Conservation (phyloP, 2,888 invertebrate genomes). For the Eledona agricola region DNA sequence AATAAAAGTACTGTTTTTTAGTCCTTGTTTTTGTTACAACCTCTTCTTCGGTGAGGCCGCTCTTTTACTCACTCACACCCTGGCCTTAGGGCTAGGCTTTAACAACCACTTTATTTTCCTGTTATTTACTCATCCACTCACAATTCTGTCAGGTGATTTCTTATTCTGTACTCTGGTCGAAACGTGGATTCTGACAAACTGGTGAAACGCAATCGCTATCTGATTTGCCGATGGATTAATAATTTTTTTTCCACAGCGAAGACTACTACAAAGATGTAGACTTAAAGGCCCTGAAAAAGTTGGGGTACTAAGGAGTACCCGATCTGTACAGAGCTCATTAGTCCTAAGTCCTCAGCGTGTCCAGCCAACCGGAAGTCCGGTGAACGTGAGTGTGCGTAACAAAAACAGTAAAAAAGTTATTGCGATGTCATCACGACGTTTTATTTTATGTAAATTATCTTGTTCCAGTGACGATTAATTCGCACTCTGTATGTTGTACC, state of each 20-base stretch:
- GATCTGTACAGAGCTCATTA: conserved; percentile 22
- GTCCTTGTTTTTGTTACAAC: conserved; percentile 33
- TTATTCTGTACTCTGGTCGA: too few species aligned
- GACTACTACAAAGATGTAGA: conserved; percentile 94
- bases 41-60: conserved; percentile 16
- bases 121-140: conserved; percentile 2
- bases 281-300: conserved; percentile 85
- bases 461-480: conserved; percentile 7
- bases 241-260: conserved; percentile 70
- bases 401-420: conserved; percentile 16
- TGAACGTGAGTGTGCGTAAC: conserved; percentile 9
- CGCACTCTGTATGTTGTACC: conserved; percentile 22
- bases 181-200: too few species aligned
- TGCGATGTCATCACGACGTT: conserved; percentile 27
- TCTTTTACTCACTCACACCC: conserved; percentile 18
- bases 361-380: conserved; percentile 1
- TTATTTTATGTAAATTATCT: conserved; percentile 27
- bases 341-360: conserved; percentile 15
- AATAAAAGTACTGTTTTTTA: conserved; percentile 43
- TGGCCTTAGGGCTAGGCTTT: conserved; percentile 17
- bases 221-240: conserved; percentile 21
- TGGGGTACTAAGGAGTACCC: conserved; percentile 68
- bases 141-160: neutral
- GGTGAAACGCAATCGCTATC: conserved; percentile 16
- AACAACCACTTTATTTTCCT: too few species aligned